Evolutionary conservation across 2,113 vertebrate genomes (phyloP).

Genomic region (Formicarius rufipectus): DNA sequence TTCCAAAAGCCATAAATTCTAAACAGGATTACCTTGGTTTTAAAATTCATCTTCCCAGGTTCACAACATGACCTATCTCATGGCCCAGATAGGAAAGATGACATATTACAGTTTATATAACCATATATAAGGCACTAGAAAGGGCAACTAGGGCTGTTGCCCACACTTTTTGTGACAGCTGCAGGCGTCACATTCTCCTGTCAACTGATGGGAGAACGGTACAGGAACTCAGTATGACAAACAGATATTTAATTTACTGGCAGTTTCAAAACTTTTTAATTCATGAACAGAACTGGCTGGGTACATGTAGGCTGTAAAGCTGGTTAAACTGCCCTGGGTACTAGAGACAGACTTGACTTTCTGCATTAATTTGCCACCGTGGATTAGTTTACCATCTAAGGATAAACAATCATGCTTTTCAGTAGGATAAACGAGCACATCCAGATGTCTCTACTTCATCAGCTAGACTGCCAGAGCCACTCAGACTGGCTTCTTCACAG

Average conservation of each 20-base stretch:
- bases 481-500: neutral
- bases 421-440: neutral
- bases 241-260: neutral
- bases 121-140: neutral
- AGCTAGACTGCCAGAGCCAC: neutral
- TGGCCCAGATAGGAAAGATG: neutral
- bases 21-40: neutral
- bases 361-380: neutral
- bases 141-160: neutral
- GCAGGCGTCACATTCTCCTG: neutral
- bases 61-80: neutral
- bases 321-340: neutral
- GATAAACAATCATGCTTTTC: neutral
- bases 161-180: neutral
- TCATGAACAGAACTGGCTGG: neutral
- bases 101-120: neutral
- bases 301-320: neutral
- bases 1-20: neutral
- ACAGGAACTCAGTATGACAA: neutral
- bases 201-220: neutral
- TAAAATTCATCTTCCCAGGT: neutral
- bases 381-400: neutral
- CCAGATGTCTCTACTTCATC: neutral
- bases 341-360: neutral
- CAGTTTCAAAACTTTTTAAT: constrained; percentile 4